These are phyloP conservation scores for Megamerina dolium DNA, from an alignment of 2,888 invertebrate genomes.

Conservation along the genomic window DNA sequence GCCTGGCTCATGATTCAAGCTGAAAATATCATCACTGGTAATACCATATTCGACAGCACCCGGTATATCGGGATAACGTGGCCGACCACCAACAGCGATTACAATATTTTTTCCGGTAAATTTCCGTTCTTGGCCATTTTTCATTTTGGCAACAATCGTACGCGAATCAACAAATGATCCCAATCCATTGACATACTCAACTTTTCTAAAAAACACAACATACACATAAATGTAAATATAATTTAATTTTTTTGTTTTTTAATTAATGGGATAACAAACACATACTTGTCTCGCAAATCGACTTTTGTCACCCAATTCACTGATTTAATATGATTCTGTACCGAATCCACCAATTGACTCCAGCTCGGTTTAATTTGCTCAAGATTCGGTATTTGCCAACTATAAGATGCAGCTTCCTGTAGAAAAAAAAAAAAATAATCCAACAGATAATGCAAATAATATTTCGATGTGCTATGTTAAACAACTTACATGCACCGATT, in stretches of 20 bases:
- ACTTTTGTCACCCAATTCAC: slow-evolving; percentile 96
- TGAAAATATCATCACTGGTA: slow-evolving; percentile 92
- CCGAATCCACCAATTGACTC: slow-evolving; percentile 65
- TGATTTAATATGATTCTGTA: slow-evolving; percentile 87
- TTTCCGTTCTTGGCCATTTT: slow-evolving; percentile 68
- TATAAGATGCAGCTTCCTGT: slow-evolving; percentile 72
- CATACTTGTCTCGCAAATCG: slow-evolving; percentile 78
- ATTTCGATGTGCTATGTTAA: too few relatives aligned
- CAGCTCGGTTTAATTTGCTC: slow-evolving; percentile 66
- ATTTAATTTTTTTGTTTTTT: too few relatives aligned
- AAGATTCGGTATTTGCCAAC: slow-evolving; percentile 67
- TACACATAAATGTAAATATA: too few relatives aligned
- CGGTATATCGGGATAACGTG: slow-evolving; percentile 81
- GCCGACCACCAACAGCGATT: slow-evolving; percentile 90
- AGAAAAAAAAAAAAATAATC: slow-evolving; percentile 26
- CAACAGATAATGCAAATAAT: background rate
- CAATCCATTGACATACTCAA: slow-evolving; percentile 80
- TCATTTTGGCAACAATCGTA: slow-evolving; percentile 66
- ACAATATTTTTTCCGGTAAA: slow-evolving; percentile 71
- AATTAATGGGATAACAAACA: slow-evolving; percentile 13
- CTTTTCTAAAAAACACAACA: slow-evolving; percentile 54
- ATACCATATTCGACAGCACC: slow-evolving; percentile 81
- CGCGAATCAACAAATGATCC: slow-evolving; percentile 73
- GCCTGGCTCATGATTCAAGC: slow-evolving; percentile 73
- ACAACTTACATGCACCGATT: slow-evolving; percentile 68